Evolutionary conservation across 2,113 vertebrate genomes (phyloP).

Genomic region (Mystacornis crossleyi): DNA sequence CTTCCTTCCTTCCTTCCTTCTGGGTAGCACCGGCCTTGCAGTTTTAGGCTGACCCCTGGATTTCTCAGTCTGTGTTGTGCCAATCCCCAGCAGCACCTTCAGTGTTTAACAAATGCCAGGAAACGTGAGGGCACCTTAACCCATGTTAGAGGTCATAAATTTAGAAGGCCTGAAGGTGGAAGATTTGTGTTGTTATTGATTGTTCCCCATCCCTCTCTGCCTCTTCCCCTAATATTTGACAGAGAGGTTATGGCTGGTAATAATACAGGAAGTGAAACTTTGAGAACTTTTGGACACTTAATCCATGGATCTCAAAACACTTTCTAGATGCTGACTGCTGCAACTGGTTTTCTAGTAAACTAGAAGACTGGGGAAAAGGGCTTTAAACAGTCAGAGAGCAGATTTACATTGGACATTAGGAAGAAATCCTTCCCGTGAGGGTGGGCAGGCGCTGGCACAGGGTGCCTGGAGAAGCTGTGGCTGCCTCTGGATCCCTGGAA

Average conservation of each 20-base stretch:
- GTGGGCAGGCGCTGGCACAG: not conserved
- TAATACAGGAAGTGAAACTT: not conserved
- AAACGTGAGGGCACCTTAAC: not conserved
- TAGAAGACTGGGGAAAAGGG: not conserved
- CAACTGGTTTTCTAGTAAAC: not conserved
- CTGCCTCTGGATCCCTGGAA: not conserved
- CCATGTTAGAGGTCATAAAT: not conserved
- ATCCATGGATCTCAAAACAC: not conserved
- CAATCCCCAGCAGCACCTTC: not conserved
- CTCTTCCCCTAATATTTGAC: not conserved
- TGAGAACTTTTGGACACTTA: not conserved
- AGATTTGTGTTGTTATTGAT: not conserved
- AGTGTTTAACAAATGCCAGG: not conserved
- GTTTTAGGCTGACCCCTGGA: not conserved
- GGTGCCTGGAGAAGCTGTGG: not conserved
- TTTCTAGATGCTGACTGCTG: not conserved
- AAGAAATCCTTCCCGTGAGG: rapidly evolving
- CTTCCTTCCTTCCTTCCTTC: not conserved
- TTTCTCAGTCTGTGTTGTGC: not conserved
- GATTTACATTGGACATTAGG: not conserved
- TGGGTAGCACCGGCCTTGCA: not conserved
- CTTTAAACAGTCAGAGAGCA: not conserved
- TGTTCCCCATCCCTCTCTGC: not conserved
- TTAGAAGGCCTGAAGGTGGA: not conserved
- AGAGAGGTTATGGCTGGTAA: not conserved